phyloP scores from a whole-genome alignment of 2,113 vertebrate genomes.

The Copsychus sechellarum region DNA sequence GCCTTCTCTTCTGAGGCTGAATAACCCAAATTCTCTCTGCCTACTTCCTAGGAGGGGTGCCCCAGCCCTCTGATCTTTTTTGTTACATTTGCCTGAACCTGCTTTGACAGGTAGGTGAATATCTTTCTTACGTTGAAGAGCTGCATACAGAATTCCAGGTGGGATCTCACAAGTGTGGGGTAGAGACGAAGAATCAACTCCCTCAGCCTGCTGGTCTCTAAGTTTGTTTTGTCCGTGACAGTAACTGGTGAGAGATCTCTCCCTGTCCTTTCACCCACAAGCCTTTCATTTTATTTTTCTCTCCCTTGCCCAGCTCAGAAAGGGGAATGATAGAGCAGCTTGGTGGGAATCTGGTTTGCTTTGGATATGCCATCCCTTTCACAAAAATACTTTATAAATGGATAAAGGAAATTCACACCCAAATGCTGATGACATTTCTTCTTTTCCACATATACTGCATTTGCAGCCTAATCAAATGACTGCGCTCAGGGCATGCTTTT shows the following conservation, averaged over 20 bases:
- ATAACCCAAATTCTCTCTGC: neutral
- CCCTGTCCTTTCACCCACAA: accelerated
- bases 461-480: neutral
- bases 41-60: neutral
- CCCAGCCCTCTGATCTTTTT: neutral
- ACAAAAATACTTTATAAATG: neutral
- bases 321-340: neutral
- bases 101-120: too few relatives aligned
- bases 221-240: neutral
- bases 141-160: neutral
- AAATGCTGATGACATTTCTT: neutral
- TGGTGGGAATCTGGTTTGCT: neutral
- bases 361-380: neutral
- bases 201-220: neutral
- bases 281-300: neutral
- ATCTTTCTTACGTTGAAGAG: neutral
- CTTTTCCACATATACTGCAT: neutral
- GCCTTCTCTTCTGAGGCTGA: neutral
- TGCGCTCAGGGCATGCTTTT: neutral
- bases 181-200: neutral
- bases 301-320: neutral
- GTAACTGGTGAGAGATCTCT: neutral
- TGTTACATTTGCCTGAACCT: neutral
- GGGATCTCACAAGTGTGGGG: neutral
- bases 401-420: neutral